Evolutionary conservation across 64 coral and sea anemone species (phyloP).

Genomic region (Anthopleura sola): DNA sequence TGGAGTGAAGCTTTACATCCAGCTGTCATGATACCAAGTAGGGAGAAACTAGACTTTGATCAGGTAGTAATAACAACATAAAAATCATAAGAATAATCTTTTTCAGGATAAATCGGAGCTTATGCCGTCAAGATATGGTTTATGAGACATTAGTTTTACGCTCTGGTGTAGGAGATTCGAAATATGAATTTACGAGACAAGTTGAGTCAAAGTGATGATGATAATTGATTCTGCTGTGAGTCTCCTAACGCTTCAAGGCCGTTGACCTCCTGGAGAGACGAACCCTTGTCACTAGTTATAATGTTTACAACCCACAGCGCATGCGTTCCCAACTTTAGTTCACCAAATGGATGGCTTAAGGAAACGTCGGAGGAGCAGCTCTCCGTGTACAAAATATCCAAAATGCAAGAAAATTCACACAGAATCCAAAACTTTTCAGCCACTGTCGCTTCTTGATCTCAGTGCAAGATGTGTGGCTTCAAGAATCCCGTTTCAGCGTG

Average conservation of each 20-base stretch:
- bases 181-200: not conserved
- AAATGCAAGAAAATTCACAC: slow-evolving; percentile 56
- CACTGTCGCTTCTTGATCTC: slow-evolving; percentile 77
- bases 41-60: slow-evolving; percentile 18
- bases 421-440: slow-evolving; percentile 53
- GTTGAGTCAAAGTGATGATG: not conserved
- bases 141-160: not conserved
- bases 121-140: not conserved
- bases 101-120: not conserved
- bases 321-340: slow-evolving; percentile 35
- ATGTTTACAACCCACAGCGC: slow-evolving; percentile 55
- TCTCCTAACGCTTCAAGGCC: slow-evolving; percentile 27
- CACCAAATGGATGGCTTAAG: slow-evolving; percentile 37
- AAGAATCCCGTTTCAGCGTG: slow-evolving; percentile 90
- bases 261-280: slow-evolving; percentile 39
- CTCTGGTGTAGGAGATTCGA: not conserved
- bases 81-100: not conserved
- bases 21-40: not conserved
- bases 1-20: slow-evolving; percentile 32
- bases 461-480: slow-evolving; percentile 81
- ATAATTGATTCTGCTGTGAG: slow-evolving; percentile 25
- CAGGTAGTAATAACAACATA: not conserved
- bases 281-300: slow-evolving; percentile 30
- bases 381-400: slow-evolving; percentile 48
- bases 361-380: slow-evolving; percentile 48